Base-by-base conservation (phyloP, 2,797 vertebrate genomes). In the Anomalospiza imberbis region DNA sequence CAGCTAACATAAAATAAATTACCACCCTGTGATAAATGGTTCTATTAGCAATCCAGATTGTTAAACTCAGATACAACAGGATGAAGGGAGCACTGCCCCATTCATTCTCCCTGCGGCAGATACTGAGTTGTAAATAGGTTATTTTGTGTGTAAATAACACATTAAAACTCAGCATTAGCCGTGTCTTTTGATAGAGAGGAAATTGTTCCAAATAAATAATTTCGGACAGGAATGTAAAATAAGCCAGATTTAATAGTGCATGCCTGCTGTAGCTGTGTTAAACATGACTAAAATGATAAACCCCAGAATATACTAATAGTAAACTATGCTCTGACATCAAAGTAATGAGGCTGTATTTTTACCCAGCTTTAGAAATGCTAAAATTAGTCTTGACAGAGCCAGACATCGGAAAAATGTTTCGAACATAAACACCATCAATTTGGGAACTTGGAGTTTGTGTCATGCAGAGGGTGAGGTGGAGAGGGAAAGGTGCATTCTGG, bases 41-140 rank as follows among this genome's bases (percentile, higher is more conserved):
- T 99, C 99, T 99, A 99, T 99, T 99, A 99, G 99, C 98, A 98
- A 98, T 98, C 98, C 99, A 99, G 99, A 99, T 99, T 99, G 99
- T 99, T 99, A 99, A 98, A 98, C 96, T 98, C 98, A 98, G 99
- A 99, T 99, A 99, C 97, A 99, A 98, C 98, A 98, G 98, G 98
- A 98, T 97, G 98, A 98, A 98, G 98, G 96, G 97, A 98, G 97
- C 96, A 48, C 96, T 97, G 97, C 97, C 98, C 98, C 98, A 98
- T 99, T 98, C 98, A 98, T 99, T 98, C 98, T 98, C 98, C 98
- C 97, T 94, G 95, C 50, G 88, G 98, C 96, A 83, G 97, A 97
- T 97, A 97, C 95, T 85, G 98, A 88, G 98, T 98, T 98, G 98
- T 99, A 99, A 99, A 99, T 98, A 99, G 98, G 98, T 98, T 98